Base-by-base conservation (phyloP, 1,140 invertebrate genomes). In the Apis dorsata region DNA sequence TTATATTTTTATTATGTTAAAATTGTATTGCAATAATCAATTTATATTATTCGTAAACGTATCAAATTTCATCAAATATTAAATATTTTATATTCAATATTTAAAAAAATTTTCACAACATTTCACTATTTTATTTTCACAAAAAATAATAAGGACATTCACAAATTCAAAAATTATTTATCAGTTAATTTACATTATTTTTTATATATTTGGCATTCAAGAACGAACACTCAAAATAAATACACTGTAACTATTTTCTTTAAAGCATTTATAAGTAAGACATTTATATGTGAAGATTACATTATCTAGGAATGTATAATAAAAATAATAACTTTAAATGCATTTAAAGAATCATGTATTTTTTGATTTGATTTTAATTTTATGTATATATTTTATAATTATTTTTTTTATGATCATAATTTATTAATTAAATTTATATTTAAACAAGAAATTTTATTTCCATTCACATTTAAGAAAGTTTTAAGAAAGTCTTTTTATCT, bases 131-230 rank as follows among this genome's bases (percentile, higher is more conserved):
- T 10, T 55, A 55, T 55, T 71, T 71, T 17, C 21, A 17, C 12
- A 51, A 2, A 7, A 55, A 17, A 19, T 17, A 4, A 15, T 19
- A 71, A 71, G 13, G 0, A 24, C 24, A 72, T 10, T 19, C 34
- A 10, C 1, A 28, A 28, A 21, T 12, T 19, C 55, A 21, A 17
- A 17, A 51, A 59, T 55, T 74, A 62, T 62, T 49, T 17, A 10
- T 9, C 11, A 21, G 21, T 53, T 2, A 55, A 73, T 53, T 10
- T 57, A 66, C 57, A 15, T 74, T 51, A 19, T 21, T 69, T 34
- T 7, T 69, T 49, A 51, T 77, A 70, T 81, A 62, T 62, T 76
- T 76, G 21, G 28, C 15, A 3, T 53, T 55, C 55, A 82, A 77
- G 73, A 49, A 13, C 73, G 19, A 34, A 17, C 0, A 15, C 10